Base-by-base conservation (phyloP, 2,113 vertebrate species). In the Rhinolophus sinicus region DNA sequence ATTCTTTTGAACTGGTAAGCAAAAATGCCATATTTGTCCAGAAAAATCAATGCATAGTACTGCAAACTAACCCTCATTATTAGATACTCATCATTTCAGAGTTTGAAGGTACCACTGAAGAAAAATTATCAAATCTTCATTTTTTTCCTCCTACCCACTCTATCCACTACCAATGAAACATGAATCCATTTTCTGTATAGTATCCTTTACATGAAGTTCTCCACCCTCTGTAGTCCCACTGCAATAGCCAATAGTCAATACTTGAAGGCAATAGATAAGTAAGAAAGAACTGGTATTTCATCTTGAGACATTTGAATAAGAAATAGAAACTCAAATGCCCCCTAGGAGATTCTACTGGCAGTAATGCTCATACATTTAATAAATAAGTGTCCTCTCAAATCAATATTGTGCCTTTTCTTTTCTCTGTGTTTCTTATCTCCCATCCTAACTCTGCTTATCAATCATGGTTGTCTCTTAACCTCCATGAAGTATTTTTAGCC, bases 271-370 rank as follows among this genome's bases (percentile, higher is more conserved):
- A 14, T 52, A 19, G 10, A 7, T 73, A 90, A 40, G 19, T 93
- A 93, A 87, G 38, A 94, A 93, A 90, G 50, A 93, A 94, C 47
- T 52, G 5, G 3, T 58, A 40, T 40, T 93, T 92, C 67, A 76
- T 72, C 30, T 65, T 96, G 6, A 58, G 47, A 77, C 30, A 67
- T 80, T 47, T 56, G 52, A 87, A 38, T 88, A 64, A 84, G 9
- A 76, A 82, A 54, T n/a, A 18, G 28, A 28, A 88, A 30, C 8
- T 73, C 19, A 83, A 93, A 33, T 38, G 8, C 6, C 50, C 22
- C 24, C 38, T 54, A 50, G 47, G 26, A 58, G 13, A 88, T 67
- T 64, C 50, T 62, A 60, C 28, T 91, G 44, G 26, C 18, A 94
- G 9, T 72, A 91, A 81, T 14, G 3, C 9, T 22, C 13, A 75